phyloP scores from a whole-genome alignment of 2,797 vertebrate species.

The Melanotaenia trifasciata region DNA sequence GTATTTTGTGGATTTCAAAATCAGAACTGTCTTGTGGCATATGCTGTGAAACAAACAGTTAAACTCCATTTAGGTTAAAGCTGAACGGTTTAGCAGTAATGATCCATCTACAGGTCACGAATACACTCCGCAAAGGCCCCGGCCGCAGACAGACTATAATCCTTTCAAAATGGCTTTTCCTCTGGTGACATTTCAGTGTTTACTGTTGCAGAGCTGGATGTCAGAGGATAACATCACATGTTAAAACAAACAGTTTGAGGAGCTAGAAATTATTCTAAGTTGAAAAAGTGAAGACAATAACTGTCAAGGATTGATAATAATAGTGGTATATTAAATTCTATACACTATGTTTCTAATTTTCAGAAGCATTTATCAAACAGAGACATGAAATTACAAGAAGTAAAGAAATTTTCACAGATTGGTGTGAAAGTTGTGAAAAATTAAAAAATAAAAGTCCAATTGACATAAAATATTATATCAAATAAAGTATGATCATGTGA shows the following conservation, averaged over 20 bases:
- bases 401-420: background rate
- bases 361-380: background rate
- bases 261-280: conserved; percentile 7
- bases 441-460: too few species aligned
- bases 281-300: too few species aligned
- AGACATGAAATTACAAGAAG: background rate
- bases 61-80: too few species aligned
- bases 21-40: too few species aligned
- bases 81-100: conserved; percentile 22
- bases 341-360: too few species aligned
- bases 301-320: too few species aligned
- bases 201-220: background rate
- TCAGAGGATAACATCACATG: conserved; percentile 4
- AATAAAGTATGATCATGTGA: too few species aligned
- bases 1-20: too few species aligned
- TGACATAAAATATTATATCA: too few species aligned
- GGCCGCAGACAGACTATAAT: conserved; percentile 39
- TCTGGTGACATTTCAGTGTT: conserved; percentile 25
- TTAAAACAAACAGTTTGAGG: background rate
- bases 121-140: conserved; percentile 20
- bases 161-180: conserved; percentile 42
- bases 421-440: too few species aligned
- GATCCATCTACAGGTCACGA: conserved; percentile 17
- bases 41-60: too few species aligned
- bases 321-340: too few species aligned